Evolutionary conservation across 2,797 vertebrate species (phyloP), one percentile per base, ranked within the genome.

Genomic region (Myripristis murdjan): DNA sequence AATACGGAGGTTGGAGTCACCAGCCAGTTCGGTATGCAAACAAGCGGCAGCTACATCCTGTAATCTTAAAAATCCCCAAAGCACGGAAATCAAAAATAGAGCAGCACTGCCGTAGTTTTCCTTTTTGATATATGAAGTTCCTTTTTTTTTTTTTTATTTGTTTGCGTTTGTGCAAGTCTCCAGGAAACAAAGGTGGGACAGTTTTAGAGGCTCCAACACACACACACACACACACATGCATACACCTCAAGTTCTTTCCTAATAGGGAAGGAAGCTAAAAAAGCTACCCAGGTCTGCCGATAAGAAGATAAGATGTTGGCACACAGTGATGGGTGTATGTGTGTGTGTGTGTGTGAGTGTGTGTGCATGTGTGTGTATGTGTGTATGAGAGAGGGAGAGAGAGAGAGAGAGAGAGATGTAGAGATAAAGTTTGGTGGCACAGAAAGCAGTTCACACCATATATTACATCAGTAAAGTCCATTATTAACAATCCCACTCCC

Each of bases 401-500:
- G 55, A 51, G 24, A 22, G 24, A 62, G 59, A 39, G 55, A 47
- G 46, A 60, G 44, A 55, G 65, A 79, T 74, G 44, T 73, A 49
- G 62, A 37, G 75, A 77, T 70, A 70, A 70, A 70, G 37, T 31
- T 67, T 6, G 11, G 73, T 76, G 68, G 63, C 60, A 77, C 49
- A 73, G 65, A 81, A 72, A 81, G 78, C 54, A 76, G 81, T 87
- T 90, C 87, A 91, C 87, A 90, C 85, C 83, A 83, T 90, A 84
- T 87, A 86, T 90, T 92, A 89, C 70, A 61, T 49, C 60, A 62
- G 75, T 83, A 44, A 70, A 77, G 79, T 78, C 84, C 73, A 74
- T 68, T 75, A 79, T 82, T 82, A 90, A 88, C 83, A 86, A 69
- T 69, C 68, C 67, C 78, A 77, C 91, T 87, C 89, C 89, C 89